These are phyloP conservation scores for Euclidia mi DNA, from an alignment of 2,888 invertebrate genomes.

Conservation along the genomic window DNA sequence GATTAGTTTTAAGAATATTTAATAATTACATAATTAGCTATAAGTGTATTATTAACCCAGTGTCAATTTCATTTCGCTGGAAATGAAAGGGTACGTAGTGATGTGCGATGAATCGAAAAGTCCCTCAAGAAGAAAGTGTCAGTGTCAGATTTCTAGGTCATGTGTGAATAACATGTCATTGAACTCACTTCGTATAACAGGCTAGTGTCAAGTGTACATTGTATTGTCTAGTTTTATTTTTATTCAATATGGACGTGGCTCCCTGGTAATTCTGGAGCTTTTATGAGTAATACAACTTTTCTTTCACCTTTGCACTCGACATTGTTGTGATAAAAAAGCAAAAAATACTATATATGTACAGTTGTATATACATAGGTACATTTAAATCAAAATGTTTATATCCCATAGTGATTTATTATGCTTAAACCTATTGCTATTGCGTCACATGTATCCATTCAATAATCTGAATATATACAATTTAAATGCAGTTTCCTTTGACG, in stretches of 20 bases:
- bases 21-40: slow-evolving; percentile 5
- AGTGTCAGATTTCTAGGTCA: slow-evolving; percentile 84
- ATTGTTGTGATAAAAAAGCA: too few species aligned
- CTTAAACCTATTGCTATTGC: slow-evolving; percentile 9
- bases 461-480: slow-evolving; percentile 16
- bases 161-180: slow-evolving; percentile 83
- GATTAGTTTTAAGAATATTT: too few species aligned
- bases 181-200: slow-evolving; percentile 75
- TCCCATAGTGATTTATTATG: slow-evolving; percentile 19
- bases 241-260: neutral
- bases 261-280: too few species aligned
- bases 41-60: slow-evolving; percentile 30
- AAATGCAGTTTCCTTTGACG: slow-evolving; percentile 46
- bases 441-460: slow-evolving; percentile 14
- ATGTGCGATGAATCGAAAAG: slow-evolving; percentile 79
- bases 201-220: slow-evolving; percentile 71
- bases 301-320: too few species aligned
- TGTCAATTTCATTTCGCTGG: slow-evolving; percentile 51
- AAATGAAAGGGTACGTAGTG: slow-evolving; percentile 65
- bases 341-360: too few species aligned
- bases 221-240: slow-evolving; percentile 29
- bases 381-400: too few species aligned
- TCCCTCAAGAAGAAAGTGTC: slow-evolving; percentile 84
- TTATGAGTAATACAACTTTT: too few species aligned
- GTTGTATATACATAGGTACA: too few species aligned